Evolutionary conservation across 2,888 invertebrate genomes (phyloP).

Genomic region (Tribolium freemani): DNA sequence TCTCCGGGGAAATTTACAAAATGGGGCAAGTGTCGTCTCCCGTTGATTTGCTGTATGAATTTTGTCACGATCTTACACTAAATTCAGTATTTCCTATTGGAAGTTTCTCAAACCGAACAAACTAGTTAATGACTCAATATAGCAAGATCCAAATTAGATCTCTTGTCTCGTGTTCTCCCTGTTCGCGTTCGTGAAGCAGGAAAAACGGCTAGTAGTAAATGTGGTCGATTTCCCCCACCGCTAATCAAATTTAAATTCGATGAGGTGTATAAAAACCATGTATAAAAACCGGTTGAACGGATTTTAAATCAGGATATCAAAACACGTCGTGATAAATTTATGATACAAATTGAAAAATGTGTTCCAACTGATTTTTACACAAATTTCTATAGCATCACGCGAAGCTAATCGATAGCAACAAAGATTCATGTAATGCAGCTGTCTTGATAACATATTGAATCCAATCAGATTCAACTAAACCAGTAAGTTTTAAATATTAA

Average conservation of each 20-base stretch:
- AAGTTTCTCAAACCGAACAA: not conserved
- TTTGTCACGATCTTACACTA: conserved; percentile 32
- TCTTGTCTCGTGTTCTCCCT: not conserved
- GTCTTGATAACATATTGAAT: not conserved
- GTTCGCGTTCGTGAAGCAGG: not conserved
- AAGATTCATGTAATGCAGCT: conserved; percentile 22
- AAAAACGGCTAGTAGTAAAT: not conserved
- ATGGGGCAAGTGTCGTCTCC: conserved; percentile 43
- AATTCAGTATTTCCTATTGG: conserved; percentile 13
- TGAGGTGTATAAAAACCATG: no score
- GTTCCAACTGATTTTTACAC: conserved; percentile 2
- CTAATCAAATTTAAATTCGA: not conserved
- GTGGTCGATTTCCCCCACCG: not conserved
- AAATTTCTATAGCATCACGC: conserved; percentile 11
- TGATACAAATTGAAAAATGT: conserved; percentile 6
- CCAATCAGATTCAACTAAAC: not conserved
- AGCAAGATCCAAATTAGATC: not conserved
- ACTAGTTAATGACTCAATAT: not conserved
- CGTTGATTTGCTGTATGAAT: conserved; percentile 46
- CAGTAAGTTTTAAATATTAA: conserved; percentile 7
- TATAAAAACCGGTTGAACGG: not conserved
- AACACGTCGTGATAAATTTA: conserved; percentile 6
- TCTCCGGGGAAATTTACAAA: conserved; percentile 48
- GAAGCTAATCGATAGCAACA: conserved; percentile 22
- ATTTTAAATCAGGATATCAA: conserved; percentile 5